phyloP scores from a whole-genome alignment of 2,113 vertebrate genomes.

The Aramus guarauna region DNA sequence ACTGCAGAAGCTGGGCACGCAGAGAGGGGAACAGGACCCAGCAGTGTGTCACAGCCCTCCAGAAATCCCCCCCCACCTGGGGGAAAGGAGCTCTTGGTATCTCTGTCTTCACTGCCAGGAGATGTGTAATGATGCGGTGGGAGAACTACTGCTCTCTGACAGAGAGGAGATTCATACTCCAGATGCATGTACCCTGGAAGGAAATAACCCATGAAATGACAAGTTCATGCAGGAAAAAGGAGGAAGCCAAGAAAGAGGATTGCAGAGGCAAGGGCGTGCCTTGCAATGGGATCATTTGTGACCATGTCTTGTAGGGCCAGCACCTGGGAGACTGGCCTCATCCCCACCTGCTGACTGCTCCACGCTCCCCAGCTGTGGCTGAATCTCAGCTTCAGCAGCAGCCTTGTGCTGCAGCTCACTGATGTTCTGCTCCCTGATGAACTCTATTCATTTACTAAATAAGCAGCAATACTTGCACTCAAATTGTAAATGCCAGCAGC shows the following conservation, averaged over 20 bases:
- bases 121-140: background rate
- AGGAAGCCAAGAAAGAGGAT: background rate
- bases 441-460: background rate
- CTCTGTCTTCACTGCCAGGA: background rate
- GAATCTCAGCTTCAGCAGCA: background rate
- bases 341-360: background rate
- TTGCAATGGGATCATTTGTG: fast-evolving
- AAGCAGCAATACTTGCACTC: background rate
- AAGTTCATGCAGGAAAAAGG: background rate
- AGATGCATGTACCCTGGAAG: background rate
- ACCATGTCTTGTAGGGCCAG: background rate
- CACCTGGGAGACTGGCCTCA: background rate
- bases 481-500: background rate
- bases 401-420: background rate
- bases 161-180: background rate
- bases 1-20: background rate
- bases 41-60: background rate
- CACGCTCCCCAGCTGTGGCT: fast-evolving
- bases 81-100: background rate
- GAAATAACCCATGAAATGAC: background rate
- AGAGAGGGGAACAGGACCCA: background rate
- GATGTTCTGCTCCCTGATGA: background rate
- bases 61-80: fast-evolving
- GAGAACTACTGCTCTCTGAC: background rate
- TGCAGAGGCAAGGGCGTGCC: background rate